phyloP scores from a whole-genome alignment of 2,113 vertebrate species.

The Mesocricetus auratus region DNA sequence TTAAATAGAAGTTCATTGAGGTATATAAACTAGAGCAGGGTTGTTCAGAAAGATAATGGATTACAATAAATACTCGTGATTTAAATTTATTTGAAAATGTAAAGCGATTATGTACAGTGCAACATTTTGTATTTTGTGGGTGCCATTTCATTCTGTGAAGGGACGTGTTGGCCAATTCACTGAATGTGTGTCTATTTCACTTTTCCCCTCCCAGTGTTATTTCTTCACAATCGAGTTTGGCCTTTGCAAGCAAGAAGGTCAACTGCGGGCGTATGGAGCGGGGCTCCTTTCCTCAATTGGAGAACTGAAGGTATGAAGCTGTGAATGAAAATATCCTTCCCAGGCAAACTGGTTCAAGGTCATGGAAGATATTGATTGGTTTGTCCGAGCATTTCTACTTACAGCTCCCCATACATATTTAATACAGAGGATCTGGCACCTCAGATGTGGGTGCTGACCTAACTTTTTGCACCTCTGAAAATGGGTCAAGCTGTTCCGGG shows the following conservation, averaged over 20 bases:
- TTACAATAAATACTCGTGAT: constrained; percentile 36
- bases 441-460: constrained; percentile 74
- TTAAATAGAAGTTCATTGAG: neutral
- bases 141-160: constrained; percentile 29
- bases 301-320: constrained; percentile 92
- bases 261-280: constrained; percentile 97
- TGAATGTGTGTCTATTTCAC: neutral
- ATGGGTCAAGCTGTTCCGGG: constrained; percentile 76
- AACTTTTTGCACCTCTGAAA: constrained; percentile 80
- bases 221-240: constrained; percentile 99
- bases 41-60: neutral
- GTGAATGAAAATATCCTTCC: constrained; percentile 66
- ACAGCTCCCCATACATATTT: constrained; percentile 78
- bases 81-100: constrained; percentile 58
- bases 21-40: neutral
- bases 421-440: constrained; percentile 72
- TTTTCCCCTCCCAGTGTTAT: constrained; percentile 91
- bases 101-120: neutral
- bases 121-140: constrained; percentile 4
- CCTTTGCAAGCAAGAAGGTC: constrained; percentile 98
- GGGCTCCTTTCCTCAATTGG: constrained; percentile 98
- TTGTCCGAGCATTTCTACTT: constrained; percentile 71
- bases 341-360: constrained; percentile 70
- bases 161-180: constrained; percentile 5
- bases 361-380: constrained; percentile 69